Evolutionary conservation across 2,888 invertebrate genomes (phyloP).

Genomic region (Clunio marinus): DNA sequence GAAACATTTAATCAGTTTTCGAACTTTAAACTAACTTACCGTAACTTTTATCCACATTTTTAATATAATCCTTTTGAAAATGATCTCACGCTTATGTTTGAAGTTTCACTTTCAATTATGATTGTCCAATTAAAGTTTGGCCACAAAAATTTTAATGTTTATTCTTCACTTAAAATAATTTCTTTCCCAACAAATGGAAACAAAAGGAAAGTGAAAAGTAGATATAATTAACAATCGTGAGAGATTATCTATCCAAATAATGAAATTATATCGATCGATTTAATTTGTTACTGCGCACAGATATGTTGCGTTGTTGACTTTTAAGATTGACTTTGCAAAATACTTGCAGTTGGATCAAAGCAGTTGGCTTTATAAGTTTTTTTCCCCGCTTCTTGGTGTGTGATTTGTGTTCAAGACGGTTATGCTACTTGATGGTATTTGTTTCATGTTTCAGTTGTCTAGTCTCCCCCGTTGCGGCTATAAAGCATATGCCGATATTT

Average conservation of each 20-base stretch:
- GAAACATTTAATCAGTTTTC: not conserved
- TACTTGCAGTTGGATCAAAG: constrained; percentile 42
- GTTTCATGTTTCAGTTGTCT: constrained; percentile 23
- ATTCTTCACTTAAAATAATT: not conserved
- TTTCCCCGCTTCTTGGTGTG: constrained; percentile 35
- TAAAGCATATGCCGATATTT: not conserved
- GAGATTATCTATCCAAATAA: not conserved
- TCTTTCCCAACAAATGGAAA: not conserved
- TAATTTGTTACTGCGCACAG: not conserved
- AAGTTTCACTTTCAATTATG: constrained; percentile 1
- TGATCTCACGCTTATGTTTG: not conserved
- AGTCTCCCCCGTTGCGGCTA: constrained; percentile 12
- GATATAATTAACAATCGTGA: not conserved
- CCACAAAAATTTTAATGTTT: not conserved
- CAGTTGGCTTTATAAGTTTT: constrained; percentile 43
- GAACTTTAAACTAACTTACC: constrained; percentile 18
- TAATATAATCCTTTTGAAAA: constrained; percentile 17
- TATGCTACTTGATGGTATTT: constrained; percentile 3
- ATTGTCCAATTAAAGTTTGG: not conserved
- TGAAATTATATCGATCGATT: too few relatives aligned
- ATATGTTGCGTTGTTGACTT: constrained; percentile 41
- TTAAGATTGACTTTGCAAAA: constrained; percentile 42
- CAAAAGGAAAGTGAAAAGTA: not conserved
- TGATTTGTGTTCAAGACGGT: not conserved
- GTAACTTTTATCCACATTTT: constrained; percentile 33